Evolutionary conservation across 1,140 invertebrate genomes (phyloP).

Genomic region (Aporrectodea caliginosa): DNA sequence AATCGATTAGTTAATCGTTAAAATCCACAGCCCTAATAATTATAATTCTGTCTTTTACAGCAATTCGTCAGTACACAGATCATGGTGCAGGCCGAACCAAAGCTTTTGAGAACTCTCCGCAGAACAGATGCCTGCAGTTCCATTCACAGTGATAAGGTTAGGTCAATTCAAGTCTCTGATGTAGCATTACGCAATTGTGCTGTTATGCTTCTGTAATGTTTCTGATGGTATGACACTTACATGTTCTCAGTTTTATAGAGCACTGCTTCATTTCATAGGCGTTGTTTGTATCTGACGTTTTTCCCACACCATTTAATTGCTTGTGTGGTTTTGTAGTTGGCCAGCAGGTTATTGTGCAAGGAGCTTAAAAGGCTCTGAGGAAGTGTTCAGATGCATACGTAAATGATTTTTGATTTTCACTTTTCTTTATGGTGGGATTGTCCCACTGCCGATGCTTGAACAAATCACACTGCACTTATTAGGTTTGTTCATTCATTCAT

Average conservation of each 20-base stretch:
- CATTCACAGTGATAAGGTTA: constrained; percentile 16
- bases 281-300: background rate
- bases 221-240: too few species aligned
- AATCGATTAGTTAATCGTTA: too few species aligned
- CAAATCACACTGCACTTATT: too few species aligned
- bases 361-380: background rate
- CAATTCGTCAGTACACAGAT: constrained; percentile 22
- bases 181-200: background rate
- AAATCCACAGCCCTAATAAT: too few species aligned
- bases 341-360: background rate
- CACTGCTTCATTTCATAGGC: background rate
- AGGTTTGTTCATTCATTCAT: constrained; percentile 3
- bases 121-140: background rate
- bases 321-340: too few species aligned
- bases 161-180: too few species aligned
- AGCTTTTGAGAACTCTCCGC: constrained; percentile 8
- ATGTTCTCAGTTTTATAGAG: background rate
- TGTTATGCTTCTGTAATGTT: background rate
- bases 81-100: constrained; percentile 19
- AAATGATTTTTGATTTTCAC: too few species aligned
- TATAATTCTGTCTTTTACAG: too few species aligned
- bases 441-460: too few species aligned
- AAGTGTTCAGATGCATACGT: too few species aligned
- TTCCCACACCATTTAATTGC: too few species aligned
- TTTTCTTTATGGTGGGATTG: too few species aligned